Conservation (phyloP, 2,113 vertebrate species). For the Desmodus rotundus region DNA sequence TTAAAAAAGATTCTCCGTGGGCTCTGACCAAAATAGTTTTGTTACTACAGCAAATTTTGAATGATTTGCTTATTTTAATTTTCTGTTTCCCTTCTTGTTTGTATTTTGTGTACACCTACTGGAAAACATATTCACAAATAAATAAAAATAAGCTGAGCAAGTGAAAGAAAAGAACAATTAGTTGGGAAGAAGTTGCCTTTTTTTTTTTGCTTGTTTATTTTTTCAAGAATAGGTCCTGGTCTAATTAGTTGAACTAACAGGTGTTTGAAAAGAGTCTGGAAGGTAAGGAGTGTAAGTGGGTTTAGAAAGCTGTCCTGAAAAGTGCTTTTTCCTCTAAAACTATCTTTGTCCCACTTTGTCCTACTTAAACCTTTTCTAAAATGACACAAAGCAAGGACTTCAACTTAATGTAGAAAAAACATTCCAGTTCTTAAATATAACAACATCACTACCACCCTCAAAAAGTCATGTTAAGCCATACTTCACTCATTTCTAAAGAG, state of each 20-base stretch:
- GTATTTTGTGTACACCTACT: neutral
- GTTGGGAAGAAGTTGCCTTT: neutral
- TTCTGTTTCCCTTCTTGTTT: neutral
- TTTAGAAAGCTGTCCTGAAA: slow-evolving; percentile 27
- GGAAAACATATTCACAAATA: neutral
- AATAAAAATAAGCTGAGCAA: slow-evolving; percentile 36
- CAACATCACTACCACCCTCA: neutral
- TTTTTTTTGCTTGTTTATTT: neutral
- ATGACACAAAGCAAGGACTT: slow-evolving; percentile 46
- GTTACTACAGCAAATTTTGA: neutral
- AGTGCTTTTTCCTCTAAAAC: slow-evolving; percentile 15
- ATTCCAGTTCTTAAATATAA: slow-evolving; percentile 36
- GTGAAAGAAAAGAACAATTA: neutral
- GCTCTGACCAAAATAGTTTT: neutral
- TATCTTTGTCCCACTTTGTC: neutral
- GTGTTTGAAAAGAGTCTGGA: neutral
- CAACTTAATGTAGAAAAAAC: slow-evolving; percentile 30
- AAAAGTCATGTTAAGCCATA: neutral
- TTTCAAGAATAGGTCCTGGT: slow-evolving; percentile 1
- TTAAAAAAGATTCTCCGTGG: neutral
- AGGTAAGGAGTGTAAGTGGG: neutral
- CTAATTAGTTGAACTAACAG: slow-evolving; percentile 32
- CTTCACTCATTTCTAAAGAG: slow-evolving; percentile 21
- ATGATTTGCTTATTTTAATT: neutral
- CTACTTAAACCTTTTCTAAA: slow-evolving; percentile 50